Evolutionary conservation across 2,113 vertebrate genomes (phyloP).

Genomic region (Coturnix japonica): DNA sequence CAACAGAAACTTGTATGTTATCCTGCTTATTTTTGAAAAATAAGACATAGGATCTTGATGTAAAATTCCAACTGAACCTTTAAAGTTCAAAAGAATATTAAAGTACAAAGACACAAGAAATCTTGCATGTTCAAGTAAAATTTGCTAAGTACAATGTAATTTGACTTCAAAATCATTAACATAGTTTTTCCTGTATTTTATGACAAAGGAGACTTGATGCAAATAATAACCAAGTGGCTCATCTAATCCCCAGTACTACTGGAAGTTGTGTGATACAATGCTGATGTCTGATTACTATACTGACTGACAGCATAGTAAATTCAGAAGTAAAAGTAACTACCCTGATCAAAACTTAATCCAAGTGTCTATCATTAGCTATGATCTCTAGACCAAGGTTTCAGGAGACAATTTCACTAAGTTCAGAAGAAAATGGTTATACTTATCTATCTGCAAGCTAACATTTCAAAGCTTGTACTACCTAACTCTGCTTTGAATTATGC

Average conservation of each 20-base stretch:
- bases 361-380: not conserved
- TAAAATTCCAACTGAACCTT: not conserved
- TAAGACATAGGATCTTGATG: not conserved
- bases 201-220: not conserved
- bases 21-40: not conserved
- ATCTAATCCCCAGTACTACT: not conserved
- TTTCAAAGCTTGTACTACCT: slow-evolving; percentile 36
- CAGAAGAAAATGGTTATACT: not conserved
- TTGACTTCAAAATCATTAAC: slow-evolving; percentile 16
- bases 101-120: not conserved
- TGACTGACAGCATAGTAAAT: not conserved
- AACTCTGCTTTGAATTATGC: slow-evolving; percentile 37
- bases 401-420: not conserved
- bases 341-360: slow-evolving; percentile 19
- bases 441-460: slow-evolving; percentile 4
- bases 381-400: not conserved
- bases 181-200: slow-evolving; percentile 7
- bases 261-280: not conserved
- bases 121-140: not conserved
- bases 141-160: not conserved
- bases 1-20: not conserved
- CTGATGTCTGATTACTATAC: not conserved
- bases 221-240: not conserved
- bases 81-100: not conserved
- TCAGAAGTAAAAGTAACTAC: slow-evolving; percentile 25